phyloP scores from a whole-genome alignment of 1,140 invertebrate genomes.

The Musca domestica region DNA sequence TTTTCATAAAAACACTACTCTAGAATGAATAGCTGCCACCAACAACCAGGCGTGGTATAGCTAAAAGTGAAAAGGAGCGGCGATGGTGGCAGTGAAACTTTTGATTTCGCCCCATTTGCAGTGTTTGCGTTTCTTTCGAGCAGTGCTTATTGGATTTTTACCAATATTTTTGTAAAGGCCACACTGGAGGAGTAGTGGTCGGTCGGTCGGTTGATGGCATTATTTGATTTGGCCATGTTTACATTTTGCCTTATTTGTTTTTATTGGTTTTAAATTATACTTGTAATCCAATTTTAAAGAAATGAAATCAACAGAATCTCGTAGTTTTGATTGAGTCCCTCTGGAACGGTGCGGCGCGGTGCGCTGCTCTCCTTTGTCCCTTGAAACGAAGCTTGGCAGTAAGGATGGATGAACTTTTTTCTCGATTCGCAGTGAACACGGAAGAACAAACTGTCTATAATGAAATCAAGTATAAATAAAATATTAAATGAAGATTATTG shows the following conservation, averaged over 20 bases:
- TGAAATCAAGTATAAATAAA: slow-evolving; percentile 21
- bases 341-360: not conserved
- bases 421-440: not conserved
- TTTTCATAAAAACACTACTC: too few species aligned
- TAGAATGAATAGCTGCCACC: too few species aligned
- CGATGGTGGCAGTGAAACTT: not conserved
- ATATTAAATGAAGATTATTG: slow-evolving; percentile 20
- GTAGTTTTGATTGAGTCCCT: slow-evolving; percentile 15
- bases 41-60: too few species aligned
- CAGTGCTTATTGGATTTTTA: slow-evolving; percentile 14
- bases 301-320: slow-evolving; percentile 18
- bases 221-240: slow-evolving; percentile 21
- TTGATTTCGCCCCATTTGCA: slow-evolving; percentile 14
- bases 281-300: slow-evolving; percentile 20
- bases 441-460: slow-evolving; percentile 8
- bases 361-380: not conserved
- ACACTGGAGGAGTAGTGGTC: not conserved
- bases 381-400: too few species aligned
- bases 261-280: slow-evolving; percentile 22
- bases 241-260: slow-evolving; percentile 15
- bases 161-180: not conserved
- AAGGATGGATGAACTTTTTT: not conserved
- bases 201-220: not conserved
- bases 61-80: not conserved
- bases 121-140: not conserved